These are phyloP conservation scores for Ataeniobius toweri DNA, from an alignment of 2,797 vertebrate genomes.

Conservation along the genomic window DNA sequence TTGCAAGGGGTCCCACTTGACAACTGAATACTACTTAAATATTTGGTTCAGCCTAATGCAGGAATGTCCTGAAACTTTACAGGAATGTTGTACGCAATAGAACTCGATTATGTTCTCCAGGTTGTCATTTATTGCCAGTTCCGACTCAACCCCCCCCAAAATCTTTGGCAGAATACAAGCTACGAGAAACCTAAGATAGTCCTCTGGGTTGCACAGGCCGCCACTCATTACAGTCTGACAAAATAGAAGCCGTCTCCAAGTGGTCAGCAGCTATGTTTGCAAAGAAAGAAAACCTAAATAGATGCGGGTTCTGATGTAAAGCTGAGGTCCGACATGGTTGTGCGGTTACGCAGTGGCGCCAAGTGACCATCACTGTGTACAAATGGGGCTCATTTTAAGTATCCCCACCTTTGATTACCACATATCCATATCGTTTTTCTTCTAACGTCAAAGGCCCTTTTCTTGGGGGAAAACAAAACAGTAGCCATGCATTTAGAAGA, in stretches of 20 bases:
- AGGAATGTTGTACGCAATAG: conserved; percentile 41
- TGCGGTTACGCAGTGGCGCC: conserved; percentile 71
- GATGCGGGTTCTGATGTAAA: conserved; percentile 77
- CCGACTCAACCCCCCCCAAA: conserved; percentile 31
- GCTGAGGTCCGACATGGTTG: conserved; percentile 72
- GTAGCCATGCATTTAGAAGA: not conserved
- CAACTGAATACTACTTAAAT: conserved; percentile 40
- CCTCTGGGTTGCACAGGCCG: conserved; percentile 46
- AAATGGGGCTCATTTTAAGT: conserved; percentile 67
- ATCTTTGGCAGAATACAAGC: conserved; percentile 40
- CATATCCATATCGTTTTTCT: conserved; percentile 38
- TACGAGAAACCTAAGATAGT: conserved; percentile 47
- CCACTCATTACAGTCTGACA: conserved; percentile 70
- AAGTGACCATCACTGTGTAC: conserved; percentile 68
- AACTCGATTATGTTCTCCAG: conserved; percentile 54
- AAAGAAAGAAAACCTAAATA: conserved; percentile 79
- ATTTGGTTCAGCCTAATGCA: conserved; percentile 48
- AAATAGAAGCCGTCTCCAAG: conserved; percentile 69
- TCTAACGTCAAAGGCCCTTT: conserved; percentile 22
- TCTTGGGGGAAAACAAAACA: conserved; percentile 5
- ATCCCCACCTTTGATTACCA: conserved; percentile 56
- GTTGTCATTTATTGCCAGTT: conserved; percentile 52
- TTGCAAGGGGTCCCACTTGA: conserved; percentile 38
- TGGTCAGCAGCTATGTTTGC: conserved; percentile 71
- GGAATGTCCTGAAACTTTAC: conserved; percentile 42